Base-by-base conservation (phyloP, 2,888 invertebrate genomes). In the Argynnis bischoffii region DNA sequence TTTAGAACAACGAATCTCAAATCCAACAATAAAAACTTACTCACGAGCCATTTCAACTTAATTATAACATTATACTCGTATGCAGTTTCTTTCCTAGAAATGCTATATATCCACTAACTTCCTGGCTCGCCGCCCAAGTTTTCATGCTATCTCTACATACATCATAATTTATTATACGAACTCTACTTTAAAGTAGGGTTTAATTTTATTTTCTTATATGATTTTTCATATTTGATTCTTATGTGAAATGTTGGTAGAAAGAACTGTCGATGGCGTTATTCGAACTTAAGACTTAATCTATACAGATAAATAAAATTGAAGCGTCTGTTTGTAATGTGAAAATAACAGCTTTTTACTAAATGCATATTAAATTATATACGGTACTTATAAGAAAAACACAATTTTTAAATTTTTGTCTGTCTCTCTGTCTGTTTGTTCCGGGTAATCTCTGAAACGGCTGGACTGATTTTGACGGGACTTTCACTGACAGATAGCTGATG, bases 131-230 rank as follows among this genome's bases (percentile, higher is more conserved):
- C 70, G 69, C 72, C 78, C 79, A 79, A 77, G 82, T 84, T 82
- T 81, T 79, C 77, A 75, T 77, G 81, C 82, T 87, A 85, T 87
- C 86, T 76, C 68, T 68, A 84, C 85, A 86, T 82, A 83, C 81
- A 85, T 84, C 86, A 87, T 87, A 85, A 65, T 67, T 64, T 78
- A 80, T 77, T 76, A 75, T 78, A 77, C 77, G 74, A 31, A 48
- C 48, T 59, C 59, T 5, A 59, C 59, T 59, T 59, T 59, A 59
- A 59, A 59, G 48, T 48, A 16, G 26, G 48, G 31, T 48, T 59
- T 59, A 59, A 59, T 59, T 59, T 59, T 48, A 59, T 59, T 59
- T 48, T 47, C 47, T 47, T 59, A 59, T 59, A 59, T 59, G 57
- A 41, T 41, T 59, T 47, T n/a, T 47, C 26, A 26, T n/a, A 59